Conservation (phyloP, 2,797 vertebrate genomes). For the Melanotaenia parkinsoni region DNA sequence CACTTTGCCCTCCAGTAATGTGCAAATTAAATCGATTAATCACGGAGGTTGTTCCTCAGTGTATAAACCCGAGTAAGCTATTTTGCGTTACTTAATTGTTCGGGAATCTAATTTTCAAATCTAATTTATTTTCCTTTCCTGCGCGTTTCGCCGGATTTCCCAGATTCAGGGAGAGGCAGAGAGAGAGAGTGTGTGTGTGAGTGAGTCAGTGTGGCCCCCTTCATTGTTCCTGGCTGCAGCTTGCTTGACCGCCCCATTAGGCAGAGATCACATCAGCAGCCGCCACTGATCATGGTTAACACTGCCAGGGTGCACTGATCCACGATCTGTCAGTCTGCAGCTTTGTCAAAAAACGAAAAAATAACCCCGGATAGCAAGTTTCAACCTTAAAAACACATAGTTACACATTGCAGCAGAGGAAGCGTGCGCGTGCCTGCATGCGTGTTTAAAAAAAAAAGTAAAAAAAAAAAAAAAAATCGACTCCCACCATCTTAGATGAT, state of each 20-base stretch:
- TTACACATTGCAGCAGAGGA: constrained; percentile 20
- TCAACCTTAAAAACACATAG: constrained; percentile 24
- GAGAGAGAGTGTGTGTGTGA: constrained; percentile 75
- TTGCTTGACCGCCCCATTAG: constrained; percentile 98
- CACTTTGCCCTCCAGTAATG: constrained; percentile 88
- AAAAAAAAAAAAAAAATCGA: constrained; percentile 33
- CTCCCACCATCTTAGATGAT: constrained; percentile 75
- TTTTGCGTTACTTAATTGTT: constrained; percentile 94
- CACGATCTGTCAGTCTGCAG: constrained; percentile 75
- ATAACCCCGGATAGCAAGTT: constrained; percentile 38
- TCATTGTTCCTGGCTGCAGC: constrained; percentile 95
- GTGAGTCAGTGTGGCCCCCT: constrained; percentile 84
- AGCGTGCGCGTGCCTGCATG: constrained; percentile 1
- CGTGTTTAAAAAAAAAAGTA: constrained; percentile 19
- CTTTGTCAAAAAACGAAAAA: constrained; percentile 43
- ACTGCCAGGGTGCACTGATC: constrained; percentile 80
- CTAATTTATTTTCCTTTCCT: constrained; percentile 78
- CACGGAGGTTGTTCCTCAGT: constrained; percentile 81
- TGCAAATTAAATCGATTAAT: constrained; percentile 84
- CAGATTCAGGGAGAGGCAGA: constrained; percentile 87
- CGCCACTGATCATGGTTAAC: constrained; percentile 90
- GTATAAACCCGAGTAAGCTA: constrained; percentile 81
- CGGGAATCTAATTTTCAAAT: constrained; percentile 91
- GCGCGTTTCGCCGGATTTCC: constrained; percentile 84
- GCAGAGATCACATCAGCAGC: constrained; percentile 93